Conservation (phyloP, 2,113 vertebrate genomes). For the Hydrolagus affinis region DNA sequence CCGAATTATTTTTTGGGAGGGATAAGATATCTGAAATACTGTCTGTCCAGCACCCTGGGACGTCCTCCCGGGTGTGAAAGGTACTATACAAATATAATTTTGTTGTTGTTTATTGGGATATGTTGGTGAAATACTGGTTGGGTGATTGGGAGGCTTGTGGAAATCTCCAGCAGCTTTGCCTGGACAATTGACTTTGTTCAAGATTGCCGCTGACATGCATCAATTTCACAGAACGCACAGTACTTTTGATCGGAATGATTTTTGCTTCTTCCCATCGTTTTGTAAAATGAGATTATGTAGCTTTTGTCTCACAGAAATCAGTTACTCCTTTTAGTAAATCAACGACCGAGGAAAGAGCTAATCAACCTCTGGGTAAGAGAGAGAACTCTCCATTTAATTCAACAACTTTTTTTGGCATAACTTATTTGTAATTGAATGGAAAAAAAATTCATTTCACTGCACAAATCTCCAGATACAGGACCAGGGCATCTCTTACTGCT, state of each 20-base stretch:
- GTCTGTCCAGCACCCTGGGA: too few species aligned
- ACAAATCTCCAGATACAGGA: background rate
- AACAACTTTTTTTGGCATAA: background rate
- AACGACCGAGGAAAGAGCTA: background rate
- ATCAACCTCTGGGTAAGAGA: background rate
- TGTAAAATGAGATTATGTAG: background rate
- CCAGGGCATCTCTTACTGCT: background rate
- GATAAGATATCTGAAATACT: too few species aligned
- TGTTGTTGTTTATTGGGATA: too few species aligned
- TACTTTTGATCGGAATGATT: background rate
- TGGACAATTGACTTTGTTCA: background rate
- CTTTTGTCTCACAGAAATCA: background rate
- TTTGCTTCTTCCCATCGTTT: background rate
- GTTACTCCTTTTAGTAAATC: background rate
- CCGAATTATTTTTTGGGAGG: too few species aligned
- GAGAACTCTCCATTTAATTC: background rate
- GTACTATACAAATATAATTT: too few species aligned
- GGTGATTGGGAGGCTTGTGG: background rate
- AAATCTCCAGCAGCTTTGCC: background rate
- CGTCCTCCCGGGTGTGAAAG: too few species aligned
- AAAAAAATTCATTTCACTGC: background rate
- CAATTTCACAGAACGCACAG: background rate
- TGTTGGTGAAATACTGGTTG: background rate
- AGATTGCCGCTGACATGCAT: background rate
- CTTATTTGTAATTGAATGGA: background rate